phyloP scores from a whole-genome alignment of 2,797 vertebrate genomes.

The Darevskia mixta region DNA sequence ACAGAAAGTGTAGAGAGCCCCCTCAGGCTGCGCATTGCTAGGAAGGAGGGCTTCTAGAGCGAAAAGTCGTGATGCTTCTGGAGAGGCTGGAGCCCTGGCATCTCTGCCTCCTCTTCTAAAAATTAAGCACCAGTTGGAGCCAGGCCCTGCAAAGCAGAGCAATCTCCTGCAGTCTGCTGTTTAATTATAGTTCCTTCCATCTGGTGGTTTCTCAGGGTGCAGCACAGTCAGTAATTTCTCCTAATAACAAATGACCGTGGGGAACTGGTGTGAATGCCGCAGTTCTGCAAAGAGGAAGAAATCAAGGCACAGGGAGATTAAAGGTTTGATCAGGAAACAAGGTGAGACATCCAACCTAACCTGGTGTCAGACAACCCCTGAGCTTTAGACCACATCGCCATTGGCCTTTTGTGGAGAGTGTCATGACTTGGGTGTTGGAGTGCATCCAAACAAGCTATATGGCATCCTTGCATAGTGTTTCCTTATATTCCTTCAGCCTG shows the following conservation, averaged over 20 bases:
- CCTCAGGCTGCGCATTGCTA: no score
- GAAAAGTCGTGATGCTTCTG: not conserved
- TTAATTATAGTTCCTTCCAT: slow-evolving; percentile 17
- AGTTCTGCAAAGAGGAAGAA: not conserved
- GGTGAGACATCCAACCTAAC: not conserved
- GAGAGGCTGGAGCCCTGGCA: not conserved
- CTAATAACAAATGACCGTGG: not conserved
- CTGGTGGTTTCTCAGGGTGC: not conserved
- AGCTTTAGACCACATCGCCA: not conserved
- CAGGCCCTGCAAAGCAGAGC: not conserved
- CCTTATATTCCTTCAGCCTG: not conserved
- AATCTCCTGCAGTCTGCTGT: not conserved
- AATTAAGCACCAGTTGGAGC: slow-evolving; percentile 3
- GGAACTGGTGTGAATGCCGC: not conserved
- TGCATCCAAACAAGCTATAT: not conserved
- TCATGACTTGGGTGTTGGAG: not conserved
- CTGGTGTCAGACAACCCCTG: not conserved
- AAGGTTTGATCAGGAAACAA: not conserved
- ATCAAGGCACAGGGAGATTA: not conserved
- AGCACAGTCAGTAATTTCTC: not conserved
- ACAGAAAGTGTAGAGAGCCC: not conserved
- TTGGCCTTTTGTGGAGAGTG: not conserved
- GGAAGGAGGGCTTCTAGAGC: not conserved
- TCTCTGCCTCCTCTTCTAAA: not conserved
- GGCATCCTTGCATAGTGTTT: not conserved